Conservation (phyloP, 2,113 vertebrate genomes). For the Abramis brama region DNA sequence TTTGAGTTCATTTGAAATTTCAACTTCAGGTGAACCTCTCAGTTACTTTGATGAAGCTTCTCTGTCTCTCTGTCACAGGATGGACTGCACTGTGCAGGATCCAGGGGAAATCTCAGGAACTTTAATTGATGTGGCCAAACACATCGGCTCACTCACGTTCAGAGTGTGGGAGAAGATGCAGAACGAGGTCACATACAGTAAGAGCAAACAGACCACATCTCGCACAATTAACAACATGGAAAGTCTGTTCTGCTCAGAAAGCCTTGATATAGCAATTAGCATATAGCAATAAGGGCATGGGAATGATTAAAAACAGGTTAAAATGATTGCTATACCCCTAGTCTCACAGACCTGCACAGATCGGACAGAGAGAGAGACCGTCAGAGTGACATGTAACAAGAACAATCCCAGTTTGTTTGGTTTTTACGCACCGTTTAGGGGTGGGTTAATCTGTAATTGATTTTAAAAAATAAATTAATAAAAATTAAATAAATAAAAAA, state of each 20-base stretch:
- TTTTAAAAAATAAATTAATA: background rate
- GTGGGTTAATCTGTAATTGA: background rate
- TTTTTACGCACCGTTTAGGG: background rate
- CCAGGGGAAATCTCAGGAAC: constrained; percentile 42
- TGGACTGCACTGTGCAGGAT: constrained; percentile 45
- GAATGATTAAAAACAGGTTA: background rate
- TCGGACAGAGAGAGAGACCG: too few relatives aligned
- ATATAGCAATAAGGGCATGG: background rate
- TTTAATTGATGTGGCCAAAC: constrained; percentile 64
- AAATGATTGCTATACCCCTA: background rate
- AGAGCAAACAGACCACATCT: constrained; percentile 34
- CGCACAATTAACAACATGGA: background rate
- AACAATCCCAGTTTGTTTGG: background rate
- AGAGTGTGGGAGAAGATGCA: constrained; percentile 68
- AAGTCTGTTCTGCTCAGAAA: background rate
- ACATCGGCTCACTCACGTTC: constrained; percentile 59
- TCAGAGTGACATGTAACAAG: background rate
- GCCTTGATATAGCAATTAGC: background rate
- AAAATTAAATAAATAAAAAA: background rate
- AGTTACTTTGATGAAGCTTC: background rate
- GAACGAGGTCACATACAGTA: constrained; percentile 60
- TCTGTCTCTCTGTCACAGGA: constrained; percentile 46
- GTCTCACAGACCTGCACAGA: background rate
- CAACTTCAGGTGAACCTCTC: background rate
- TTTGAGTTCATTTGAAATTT: background rate